Conservation (phyloP, 2,888 invertebrate species). For the Helleia helle region DNA sequence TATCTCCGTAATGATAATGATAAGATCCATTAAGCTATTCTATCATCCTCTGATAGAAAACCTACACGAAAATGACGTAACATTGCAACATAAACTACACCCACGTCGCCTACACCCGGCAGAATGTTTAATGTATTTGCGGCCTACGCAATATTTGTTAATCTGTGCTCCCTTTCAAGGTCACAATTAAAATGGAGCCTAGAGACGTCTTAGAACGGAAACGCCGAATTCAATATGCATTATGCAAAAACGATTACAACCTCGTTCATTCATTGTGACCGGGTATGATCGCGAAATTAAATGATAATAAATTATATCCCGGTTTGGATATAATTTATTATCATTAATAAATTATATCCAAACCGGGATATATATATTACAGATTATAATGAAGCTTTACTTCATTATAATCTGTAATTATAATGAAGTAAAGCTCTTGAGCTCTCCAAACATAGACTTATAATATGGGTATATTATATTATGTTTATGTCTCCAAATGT, state of each 20-base stretch:
- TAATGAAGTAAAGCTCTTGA: no score
- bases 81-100: conserved; percentile 8
- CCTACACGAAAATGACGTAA: background rate
- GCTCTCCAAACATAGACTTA: no score
- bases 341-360: no score
- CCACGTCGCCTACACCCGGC: conserved; percentile 16
- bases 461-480: no score
- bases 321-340: no score
- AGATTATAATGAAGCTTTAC: no score
- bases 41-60: background rate
- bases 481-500: no score
- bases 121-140: conserved; percentile 21
- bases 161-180: conserved; percentile 45
- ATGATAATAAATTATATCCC: conserved; percentile 13
- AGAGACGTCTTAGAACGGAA: conserved; percentile 53
- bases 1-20: no score
- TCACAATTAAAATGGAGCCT: conserved; percentile 33
- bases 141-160: conserved; percentile 44
- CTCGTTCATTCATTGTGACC: conserved; percentile 60
- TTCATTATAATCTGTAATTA: no score
- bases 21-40: background rate
- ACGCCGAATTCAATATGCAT: conserved; percentile 63
- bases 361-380: no score
- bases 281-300: conserved; percentile 38
- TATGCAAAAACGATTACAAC: conserved; percentile 44